Percentiles rank a stretch among this genome's conserved stretches.
phyloP scores from a whole-genome alignment of 2,113 vertebrate species.

The Ammodytes marinus region DNA sequence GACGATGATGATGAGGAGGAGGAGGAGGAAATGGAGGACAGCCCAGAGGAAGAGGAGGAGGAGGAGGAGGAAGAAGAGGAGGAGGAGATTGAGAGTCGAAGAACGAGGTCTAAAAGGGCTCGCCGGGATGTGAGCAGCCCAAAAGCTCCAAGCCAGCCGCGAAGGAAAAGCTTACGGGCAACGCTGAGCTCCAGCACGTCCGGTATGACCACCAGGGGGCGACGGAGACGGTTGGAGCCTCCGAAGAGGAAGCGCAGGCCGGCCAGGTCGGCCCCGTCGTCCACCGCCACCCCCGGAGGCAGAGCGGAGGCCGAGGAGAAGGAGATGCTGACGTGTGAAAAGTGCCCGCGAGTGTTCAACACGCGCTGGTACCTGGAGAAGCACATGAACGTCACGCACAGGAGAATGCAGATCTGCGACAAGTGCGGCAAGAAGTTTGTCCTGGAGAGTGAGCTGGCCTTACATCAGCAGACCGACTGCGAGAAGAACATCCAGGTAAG shows the following conservation, averaged over 20 bases:
- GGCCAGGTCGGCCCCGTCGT: constrained; percentile 70
- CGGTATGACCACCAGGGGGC: constrained; percentile 90
- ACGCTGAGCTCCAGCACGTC: constrained; percentile 80
- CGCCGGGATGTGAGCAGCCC: constrained; percentile 32
- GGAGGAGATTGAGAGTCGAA: constrained; percentile 86
- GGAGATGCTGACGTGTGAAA: constrained; percentile 96
- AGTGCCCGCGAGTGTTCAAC: constrained; percentile 98
- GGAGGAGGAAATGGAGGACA: constrained; percentile 63
- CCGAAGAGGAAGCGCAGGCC: constrained; percentile 89
- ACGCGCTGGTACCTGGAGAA: constrained; percentile 99
- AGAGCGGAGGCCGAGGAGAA: constrained; percentile 91
- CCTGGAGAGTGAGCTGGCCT: constrained; percentile 97
- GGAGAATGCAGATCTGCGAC: constrained; percentile 99
- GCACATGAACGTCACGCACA: constrained; percentile 99
- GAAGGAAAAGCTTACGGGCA: constrained; percentile 85
- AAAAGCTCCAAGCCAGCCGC: constrained; percentile 54
- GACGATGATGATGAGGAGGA: constrained; percentile 87
- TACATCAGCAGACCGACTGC: constrained; percentile 99
- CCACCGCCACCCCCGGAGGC: constrained; percentile 60
- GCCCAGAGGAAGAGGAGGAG: constrained; percentile 56
- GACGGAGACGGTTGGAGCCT: constrained; percentile 88
- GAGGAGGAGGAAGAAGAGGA: constrained; percentile 81
- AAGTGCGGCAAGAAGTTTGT: constrained; percentile 99
- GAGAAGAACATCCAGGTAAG: constrained; percentile 99
- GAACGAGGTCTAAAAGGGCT: constrained; percentile 87